Base-by-base conservation (phyloP, 2,113 vertebrate genomes). In the Sturnus vulgaris region DNA sequence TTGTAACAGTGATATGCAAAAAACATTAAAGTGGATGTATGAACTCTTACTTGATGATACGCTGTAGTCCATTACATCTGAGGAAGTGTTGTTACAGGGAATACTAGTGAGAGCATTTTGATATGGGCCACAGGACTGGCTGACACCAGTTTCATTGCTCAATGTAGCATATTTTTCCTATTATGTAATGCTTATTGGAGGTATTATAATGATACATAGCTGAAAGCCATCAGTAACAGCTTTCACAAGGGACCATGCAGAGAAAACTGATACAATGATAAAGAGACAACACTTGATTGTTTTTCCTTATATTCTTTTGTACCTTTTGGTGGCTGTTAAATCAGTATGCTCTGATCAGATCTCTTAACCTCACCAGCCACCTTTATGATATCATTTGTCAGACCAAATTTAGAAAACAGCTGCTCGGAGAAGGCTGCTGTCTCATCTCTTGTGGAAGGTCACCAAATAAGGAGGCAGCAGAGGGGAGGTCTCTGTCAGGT, bases 251-350 rank as follows among this genome's bases (percentile, higher is more conserved):
- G 79, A 93, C 44, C 0, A 5, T 1, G 15, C 73, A 89, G 52
- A 73, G 91, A 85, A 97, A 97, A 92, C 31, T 80, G 95, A 97
- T 94, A 92, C 70, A 82, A 90, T 57, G 88, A 96, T 92, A 93
- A 95, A 96, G 84, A 96, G 83, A 88, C 78, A 93, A 61, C 33
- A 70, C 64, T 93, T 96, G 90, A 96, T 94, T 65, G 76, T 52
- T 94, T 93, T 95, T 93, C 87, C 93, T 90, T 91, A 76, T 8
- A 56, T 25, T 79, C 75, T 79, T 72, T 79, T 61, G 65, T 92
- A 80, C 20, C 64, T 90, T 95, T 76, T 64, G 80, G 53, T 66
- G 78, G 81, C 55, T 94, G 61, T 64, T 86, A 82, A 94, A 90
- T 53, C 2, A 1, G 60, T 49, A 63, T 31, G 19, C 50, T 79